These are phyloP conservation scores for Ridgeia piscesae DNA, from an alignment of 1,140 invertebrate genomes.

Conservation along the genomic window DNA sequence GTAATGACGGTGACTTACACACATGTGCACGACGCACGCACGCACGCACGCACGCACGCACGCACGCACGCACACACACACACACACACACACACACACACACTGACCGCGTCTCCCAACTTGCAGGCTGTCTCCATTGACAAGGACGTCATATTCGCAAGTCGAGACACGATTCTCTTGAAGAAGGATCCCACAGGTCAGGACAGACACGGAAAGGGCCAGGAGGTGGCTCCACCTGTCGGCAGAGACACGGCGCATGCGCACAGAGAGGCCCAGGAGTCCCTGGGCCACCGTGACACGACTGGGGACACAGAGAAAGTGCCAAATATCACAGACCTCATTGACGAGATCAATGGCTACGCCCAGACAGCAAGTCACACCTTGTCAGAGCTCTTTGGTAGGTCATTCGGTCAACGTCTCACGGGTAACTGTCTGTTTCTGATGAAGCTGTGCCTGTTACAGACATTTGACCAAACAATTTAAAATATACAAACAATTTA, in stretches of 20 bases:
- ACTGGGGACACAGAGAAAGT: neutral
- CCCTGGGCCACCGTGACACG: neutral
- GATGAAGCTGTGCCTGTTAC: neutral
- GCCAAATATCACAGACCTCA: constrained; percentile 33
- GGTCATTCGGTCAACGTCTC: neutral
- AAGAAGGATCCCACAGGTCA: neutral
- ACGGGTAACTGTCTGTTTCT: neutral
- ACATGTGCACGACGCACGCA: too few species aligned
- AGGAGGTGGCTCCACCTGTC: neutral
- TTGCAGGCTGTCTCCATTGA: neutral
- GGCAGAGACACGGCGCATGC: neutral
- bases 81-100: too few species aligned
- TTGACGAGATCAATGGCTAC: constrained; percentile 45
- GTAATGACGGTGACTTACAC: too few species aligned
- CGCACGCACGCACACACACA: too few species aligned
- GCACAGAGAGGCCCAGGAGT: neutral
- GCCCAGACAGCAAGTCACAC: constrained; percentile 31
- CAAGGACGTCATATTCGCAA: neutral
- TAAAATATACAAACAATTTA: neutral
- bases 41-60: too few species aligned
- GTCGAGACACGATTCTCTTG: neutral
- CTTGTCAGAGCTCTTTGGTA: constrained; percentile 32
- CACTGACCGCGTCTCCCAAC: too few species aligned
- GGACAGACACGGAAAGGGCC: too few species aligned
- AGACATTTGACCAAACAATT: neutral